Base-by-base conservation (phyloP, 37 sponge, comb jelly and placozoan species). In the Diacarnus erythraeanus region DNA sequence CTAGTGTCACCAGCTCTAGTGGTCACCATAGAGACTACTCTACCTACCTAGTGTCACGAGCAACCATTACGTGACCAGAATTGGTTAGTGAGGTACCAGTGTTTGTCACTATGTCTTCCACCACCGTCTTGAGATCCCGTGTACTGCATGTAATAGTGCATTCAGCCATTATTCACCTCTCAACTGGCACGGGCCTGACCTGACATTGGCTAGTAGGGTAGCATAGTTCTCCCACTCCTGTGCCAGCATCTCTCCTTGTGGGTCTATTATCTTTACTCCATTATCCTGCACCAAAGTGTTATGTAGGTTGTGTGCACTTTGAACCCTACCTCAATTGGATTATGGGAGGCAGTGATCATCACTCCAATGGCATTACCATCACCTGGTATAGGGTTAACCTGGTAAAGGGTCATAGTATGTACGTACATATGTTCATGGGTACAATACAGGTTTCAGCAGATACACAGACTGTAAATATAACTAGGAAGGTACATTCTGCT, bases 291-390 rank as follows among this genome's bases (percentile, higher is more conserved):
- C 39, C 38, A 40, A 15, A 64, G 5, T 39, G 10, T 35, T 12
- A 47, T 12, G 12, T 12, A 47, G 51, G 6, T 15, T 12, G 12
- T 47, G 33, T 65, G 34, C 66, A 41, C 30, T 26, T 41, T 23
- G 3, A n/a, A 42, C 31, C 35, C 26, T 67, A 92, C 92, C 85
- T 91, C 76, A 0, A 89, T 79, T 3, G 99, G 99, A 69, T 98
- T 98, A 72, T 98, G 99, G 10, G 99, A 98, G 2, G 99, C 99
- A n/a, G 99, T 98, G 22, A 98, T 79, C 80, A 98, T 78, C 43
- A 96, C 87, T 30, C 96, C 99, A 36, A 97, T 81, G 17, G 82
- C 69, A 42, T 61, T 90, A n/a, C n/a, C n/a, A n/a, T n/a, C n/a
- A n/a, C n/a, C n/a, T n/a, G n/a, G n/a, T n/a, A n/a, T n/a, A n/a